A percentile compares a stretch with the other conserved stretches of the same genome.
These are phyloP conservation scores for Desmodus rotundus DNA, from an alignment of 2,113 vertebrate genomes.

Conservation along the genomic window DNA sequence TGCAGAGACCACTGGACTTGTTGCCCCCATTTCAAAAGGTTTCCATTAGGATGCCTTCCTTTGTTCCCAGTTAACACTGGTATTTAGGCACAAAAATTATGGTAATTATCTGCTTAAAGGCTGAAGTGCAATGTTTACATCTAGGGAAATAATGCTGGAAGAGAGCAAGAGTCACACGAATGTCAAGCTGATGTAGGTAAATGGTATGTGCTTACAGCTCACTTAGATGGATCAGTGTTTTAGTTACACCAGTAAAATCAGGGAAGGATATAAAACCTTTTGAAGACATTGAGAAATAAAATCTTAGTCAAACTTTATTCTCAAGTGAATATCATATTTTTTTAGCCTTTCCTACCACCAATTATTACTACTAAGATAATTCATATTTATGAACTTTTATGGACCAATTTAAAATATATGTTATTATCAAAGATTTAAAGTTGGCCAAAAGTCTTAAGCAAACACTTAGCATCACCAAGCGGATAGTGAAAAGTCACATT, in stretches of 20 bases:
- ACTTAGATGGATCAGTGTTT: neutral
- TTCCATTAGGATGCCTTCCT: neutral
- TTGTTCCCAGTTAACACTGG: neutral
- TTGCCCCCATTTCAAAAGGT: neutral
- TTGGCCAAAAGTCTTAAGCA: neutral
- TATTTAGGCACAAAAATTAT: neutral
- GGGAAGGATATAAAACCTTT: neutral
- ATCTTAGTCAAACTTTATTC: neutral
- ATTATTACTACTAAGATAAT: neutral
- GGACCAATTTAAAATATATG: neutral
- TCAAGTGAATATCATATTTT: neutral
- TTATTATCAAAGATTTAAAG: conserved; percentile 18
- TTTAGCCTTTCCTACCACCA: neutral
- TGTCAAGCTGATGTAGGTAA: conserved; percentile 9
- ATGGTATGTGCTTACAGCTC: neutral
- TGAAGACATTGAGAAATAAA: neutral
- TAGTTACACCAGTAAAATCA: neutral
- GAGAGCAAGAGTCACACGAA: neutral
- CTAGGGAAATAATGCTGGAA: neutral
- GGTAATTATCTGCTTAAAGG: neutral
- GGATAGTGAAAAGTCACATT: neutral
- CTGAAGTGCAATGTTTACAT: neutral
- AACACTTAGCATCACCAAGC: neutral
- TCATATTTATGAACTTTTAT: neutral
- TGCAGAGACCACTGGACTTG: neutral